Evolutionary conservation across 2,797 vertebrate species (phyloP).

Genomic region (Notolabrus celidotus): DNA sequence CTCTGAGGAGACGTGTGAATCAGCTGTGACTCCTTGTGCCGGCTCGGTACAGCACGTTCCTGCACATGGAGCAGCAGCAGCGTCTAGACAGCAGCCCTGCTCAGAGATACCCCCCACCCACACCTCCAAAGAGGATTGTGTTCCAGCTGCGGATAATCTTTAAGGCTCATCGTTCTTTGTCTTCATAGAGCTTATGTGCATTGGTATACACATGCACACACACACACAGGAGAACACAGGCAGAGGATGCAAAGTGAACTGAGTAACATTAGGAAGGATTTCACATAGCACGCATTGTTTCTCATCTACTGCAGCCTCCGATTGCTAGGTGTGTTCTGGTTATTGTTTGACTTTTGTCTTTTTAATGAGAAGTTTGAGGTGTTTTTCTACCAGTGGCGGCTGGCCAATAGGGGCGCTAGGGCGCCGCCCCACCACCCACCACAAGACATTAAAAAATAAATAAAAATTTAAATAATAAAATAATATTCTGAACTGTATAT

Average conservation of each 20-base stretch:
- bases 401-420: no score
- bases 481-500: no score
- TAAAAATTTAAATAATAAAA: no score
- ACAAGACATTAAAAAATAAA: no score
- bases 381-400: no score
- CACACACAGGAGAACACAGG: neutral
- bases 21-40: slow-evolving; percentile 33
- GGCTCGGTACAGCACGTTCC: slow-evolving; percentile 38
- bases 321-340: no score
- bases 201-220: neutral
- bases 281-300: no score
- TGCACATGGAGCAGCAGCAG: slow-evolving; percentile 27
- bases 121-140: slow-evolving; percentile 49
- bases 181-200: slow-evolving; percentile 21
- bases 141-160: slow-evolving; percentile 50
- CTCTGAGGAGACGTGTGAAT: slow-evolving; percentile 23
- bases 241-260: neutral
- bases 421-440: no score
- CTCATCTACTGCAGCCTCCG: no score
- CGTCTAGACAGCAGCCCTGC: slow-evolving; percentile 44
- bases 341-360: no score
- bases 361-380: no score
- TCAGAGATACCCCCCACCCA: neutral
- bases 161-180: slow-evolving; percentile 53
- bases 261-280: neutral